These are phyloP conservation scores for Incurvaria masculella DNA, from an alignment of 2,888 invertebrate species.

Conservation along the genomic window DNA sequence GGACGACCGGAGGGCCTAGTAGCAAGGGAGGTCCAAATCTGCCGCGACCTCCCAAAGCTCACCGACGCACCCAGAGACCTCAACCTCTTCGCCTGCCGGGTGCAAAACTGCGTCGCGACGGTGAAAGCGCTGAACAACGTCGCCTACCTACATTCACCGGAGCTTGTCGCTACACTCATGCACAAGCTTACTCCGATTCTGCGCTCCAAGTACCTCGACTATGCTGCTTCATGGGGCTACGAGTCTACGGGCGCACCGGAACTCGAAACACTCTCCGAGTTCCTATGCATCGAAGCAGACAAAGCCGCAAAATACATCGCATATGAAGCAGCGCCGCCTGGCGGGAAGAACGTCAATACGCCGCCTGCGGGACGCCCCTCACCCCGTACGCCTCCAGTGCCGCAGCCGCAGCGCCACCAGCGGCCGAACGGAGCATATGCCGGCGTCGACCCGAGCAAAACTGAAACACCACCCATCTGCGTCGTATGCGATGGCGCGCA, in stretches of 20 bases:
- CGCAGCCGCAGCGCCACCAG: too few species aligned
- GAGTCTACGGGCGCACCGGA: neutral
- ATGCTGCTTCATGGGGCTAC: too few species aligned
- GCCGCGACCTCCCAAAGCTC: neutral
- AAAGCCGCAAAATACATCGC: too few species aligned
- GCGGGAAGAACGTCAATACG: neutral
- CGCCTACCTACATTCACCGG: neutral
- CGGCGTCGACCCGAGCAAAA: too few species aligned
- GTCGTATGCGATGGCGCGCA: too few species aligned
- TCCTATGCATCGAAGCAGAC: slow-evolving; percentile 2
- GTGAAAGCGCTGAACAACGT: neutral
- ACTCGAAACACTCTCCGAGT: neutral
- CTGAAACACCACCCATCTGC: too few species aligned
- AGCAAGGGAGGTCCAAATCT: neutral
- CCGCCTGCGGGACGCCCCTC: too few species aligned
- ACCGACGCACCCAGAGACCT: neutral
- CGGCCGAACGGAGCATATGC: too few species aligned
- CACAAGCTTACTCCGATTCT: too few species aligned
- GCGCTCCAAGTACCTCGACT: too few species aligned
- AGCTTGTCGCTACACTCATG: neutral
- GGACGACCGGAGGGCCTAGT: neutral
- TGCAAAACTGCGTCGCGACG: neutral
- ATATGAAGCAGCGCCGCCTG: too few species aligned
- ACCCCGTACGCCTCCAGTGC: too few species aligned
- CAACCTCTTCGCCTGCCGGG: neutral